Conservation (phyloP, 2,797 vertebrate species). For the Bufotes viridis region DNA sequence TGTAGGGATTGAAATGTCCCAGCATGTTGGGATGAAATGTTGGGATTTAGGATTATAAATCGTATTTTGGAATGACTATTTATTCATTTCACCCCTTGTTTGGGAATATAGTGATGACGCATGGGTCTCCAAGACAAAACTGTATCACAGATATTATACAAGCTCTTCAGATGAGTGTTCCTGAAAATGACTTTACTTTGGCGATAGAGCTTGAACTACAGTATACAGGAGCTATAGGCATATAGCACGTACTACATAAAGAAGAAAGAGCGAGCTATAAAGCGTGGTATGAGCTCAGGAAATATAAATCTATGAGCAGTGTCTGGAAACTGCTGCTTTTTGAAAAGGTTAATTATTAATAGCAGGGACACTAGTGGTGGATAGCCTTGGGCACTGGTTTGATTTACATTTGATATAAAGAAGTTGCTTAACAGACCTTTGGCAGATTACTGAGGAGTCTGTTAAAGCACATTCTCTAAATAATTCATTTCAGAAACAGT, state of each 20-base stretch:
- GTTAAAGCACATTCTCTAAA: slow-evolving; percentile 24
- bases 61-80: background rate
- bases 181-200: background rate
- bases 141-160: background rate
- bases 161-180: background rate
- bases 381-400: slow-evolving; percentile 38
- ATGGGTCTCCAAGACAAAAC: background rate
- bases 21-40: background rate
- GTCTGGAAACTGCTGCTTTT: slow-evolving; percentile 21
- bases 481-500: slow-evolving; percentile 40
- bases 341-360: slow-evolving; percentile 51
- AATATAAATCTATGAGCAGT: background rate
- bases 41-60: background rate
- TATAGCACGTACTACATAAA: background rate
- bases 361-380: background rate
- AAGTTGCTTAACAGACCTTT: slow-evolving; percentile 27
- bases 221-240: background rate
- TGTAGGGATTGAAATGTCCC: background rate
- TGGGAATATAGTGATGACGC: background rate
- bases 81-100: background rate
- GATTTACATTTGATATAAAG: slow-evolving; percentile 37
- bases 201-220: background rate
- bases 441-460: slow-evolving; percentile 18
- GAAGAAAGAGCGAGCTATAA: background rate
- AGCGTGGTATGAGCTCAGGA: background rate